These are phyloP conservation scores for Uropetala carovei DNA, from an alignment of 2,888 invertebrate genomes.

Conservation along the genomic window DNA sequence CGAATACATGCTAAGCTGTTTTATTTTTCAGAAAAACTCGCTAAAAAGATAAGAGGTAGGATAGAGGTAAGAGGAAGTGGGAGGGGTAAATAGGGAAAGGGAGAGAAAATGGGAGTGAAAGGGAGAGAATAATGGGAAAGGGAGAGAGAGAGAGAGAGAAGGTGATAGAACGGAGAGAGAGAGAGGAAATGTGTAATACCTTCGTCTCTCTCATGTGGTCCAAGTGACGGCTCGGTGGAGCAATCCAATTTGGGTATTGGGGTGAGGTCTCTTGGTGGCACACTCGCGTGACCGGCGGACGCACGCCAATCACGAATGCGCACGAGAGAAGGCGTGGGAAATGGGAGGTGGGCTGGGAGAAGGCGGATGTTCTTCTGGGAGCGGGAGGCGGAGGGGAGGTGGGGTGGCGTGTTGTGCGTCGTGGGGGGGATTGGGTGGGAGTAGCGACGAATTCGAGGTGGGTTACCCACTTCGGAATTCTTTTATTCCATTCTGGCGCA, in stretches of 20 bases:
- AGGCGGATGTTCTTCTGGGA: neutral
- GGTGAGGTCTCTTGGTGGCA: slow-evolving; percentile 20
- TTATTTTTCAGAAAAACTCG: too few relatives aligned
- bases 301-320: slow-evolving; percentile 30
- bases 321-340: neutral
- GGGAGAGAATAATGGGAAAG: neutral
- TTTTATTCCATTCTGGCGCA: too few relatives aligned
- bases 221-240: neutral
- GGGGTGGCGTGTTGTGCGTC: too few relatives aligned
- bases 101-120: neutral
- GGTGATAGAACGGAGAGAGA: neutral
- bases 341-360: neutral
- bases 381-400: too few relatives aligned
- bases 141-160: neutral
- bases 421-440: too few relatives aligned
- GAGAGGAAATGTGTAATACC: neutral
- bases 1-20: too few relatives aligned
- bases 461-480: too few relatives aligned
- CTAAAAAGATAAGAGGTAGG: too few relatives aligned
- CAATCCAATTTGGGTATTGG: slow-evolving; percentile 15
- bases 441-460: too few relatives aligned
- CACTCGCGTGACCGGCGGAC: slow-evolving; percentile 14
- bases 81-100: neutral
- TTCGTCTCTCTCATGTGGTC: neutral
- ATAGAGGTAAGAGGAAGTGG: too few relatives aligned